A percentile compares a stretch with the other conserved stretches of the same genome.
These are phyloP conservation scores for Microcebus ravelobensis DNA, from an alignment of 2,113 vertebrate genomes.

Conservation along the genomic window DNA sequence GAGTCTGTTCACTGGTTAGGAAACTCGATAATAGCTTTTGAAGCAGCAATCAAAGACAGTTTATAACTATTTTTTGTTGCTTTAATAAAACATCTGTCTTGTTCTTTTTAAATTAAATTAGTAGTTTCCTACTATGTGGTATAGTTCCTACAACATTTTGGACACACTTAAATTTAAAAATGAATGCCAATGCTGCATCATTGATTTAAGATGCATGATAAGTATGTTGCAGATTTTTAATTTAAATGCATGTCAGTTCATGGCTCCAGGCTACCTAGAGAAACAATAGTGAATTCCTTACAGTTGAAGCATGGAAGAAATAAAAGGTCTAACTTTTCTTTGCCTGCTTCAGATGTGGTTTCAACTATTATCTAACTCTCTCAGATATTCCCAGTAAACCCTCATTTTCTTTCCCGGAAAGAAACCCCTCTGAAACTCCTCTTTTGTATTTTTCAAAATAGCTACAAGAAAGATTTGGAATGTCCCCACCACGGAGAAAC, in stretches of 20 bases:
- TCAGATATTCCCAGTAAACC: background rate
- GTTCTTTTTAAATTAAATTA: constrained; percentile 40
- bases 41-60: background rate
- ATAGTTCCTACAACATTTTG: background rate
- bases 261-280: background rate
- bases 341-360: background rate
- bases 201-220: background rate
- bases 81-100: constrained; percentile 52
- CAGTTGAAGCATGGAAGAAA: background rate
- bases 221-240: background rate
- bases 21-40: background rate
- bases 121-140: background rate
- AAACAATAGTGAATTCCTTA: background rate
- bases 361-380: background rate
- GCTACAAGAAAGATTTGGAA: background rate
- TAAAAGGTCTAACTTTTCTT: background rate
- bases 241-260: constrained; percentile 7
- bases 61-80: background rate
- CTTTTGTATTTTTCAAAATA: background rate
- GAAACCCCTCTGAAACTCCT: background rate
- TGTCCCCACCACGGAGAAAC: background rate
- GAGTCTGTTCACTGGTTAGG: background rate
- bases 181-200: background rate
- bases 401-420: background rate
- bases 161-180: background rate